Percentiles rank a stretch among this genome's conserved stretches.
Evolutionary conservation across 2,797 vertebrate species (phyloP).

Genomic region (Delichon dasypus): DNA sequence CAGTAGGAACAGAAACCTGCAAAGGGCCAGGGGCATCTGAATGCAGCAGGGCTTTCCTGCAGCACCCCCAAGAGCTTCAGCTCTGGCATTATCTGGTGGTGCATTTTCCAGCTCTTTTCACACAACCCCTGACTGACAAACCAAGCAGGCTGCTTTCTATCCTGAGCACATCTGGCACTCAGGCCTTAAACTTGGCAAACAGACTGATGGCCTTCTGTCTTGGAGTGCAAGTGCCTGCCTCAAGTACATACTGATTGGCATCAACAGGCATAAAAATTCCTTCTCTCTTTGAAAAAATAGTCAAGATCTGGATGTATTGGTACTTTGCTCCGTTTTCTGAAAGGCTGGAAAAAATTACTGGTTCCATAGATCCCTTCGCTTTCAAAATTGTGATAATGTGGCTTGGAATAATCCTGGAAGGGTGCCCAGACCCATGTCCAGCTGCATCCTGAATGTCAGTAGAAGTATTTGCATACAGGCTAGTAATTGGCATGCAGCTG

Average conservation of each 20-base stretch:
- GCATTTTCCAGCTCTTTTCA: background rate
- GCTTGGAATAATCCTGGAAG: constrained; percentile 52
- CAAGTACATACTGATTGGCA: constrained; percentile 59
- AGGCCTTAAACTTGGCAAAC: background rate
- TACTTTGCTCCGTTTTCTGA: constrained; percentile 53
- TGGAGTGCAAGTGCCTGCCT: background rate
- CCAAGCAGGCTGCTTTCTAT: constrained; percentile 4
- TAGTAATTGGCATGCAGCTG: constrained; percentile 50
- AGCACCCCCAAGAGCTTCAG: background rate
- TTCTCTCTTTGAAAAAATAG: background rate
- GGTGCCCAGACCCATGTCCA: constrained; percentile 44
- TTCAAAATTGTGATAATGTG: constrained; percentile 59
- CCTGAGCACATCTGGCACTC: constrained; percentile 57
- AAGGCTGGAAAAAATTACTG: constrained; percentile 51
- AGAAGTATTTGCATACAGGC: constrained; percentile 30
- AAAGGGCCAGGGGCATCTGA: background rate
- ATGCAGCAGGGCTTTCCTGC: constrained; percentile 6
- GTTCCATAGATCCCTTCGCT: constrained; percentile 12
- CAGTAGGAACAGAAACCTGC: background rate
- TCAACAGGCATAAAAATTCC: constrained; percentile 48
- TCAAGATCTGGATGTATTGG: constrained; percentile 18
- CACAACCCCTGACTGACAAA: background rate
- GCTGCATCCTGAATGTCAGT: constrained; percentile 54
- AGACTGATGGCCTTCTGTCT: constrained; percentile 39
- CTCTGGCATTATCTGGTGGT: background rate